phyloP scores from a whole-genome alignment of 2,113 vertebrate species.

The Dromas ardeola region DNA sequence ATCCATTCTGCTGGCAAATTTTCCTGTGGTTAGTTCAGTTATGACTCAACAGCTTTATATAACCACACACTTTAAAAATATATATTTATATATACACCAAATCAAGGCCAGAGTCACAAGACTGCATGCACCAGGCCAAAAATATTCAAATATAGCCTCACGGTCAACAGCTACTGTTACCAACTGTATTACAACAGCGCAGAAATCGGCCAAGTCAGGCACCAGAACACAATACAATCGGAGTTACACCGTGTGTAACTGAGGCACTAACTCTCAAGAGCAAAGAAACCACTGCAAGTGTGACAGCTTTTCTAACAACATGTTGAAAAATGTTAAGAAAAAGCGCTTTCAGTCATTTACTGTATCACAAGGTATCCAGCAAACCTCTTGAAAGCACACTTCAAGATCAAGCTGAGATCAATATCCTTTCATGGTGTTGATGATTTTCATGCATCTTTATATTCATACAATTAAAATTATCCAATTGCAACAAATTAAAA shows the following conservation, averaged over 20 bases:
- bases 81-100: conserved; percentile 40
- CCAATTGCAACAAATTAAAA: not conserved
- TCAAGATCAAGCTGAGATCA: not conserved
- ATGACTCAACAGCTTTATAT: conserved; percentile 68
- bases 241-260: not conserved
- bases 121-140: conserved; percentile 36
- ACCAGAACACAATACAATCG: not conserved
- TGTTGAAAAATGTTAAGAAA: not conserved
- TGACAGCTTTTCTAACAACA: not conserved
- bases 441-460: not conserved
- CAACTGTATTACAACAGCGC: not conserved
- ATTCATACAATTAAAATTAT: not conserved
- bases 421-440: not conserved
- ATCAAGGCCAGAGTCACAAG: conserved; percentile 59
- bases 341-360: not conserved
- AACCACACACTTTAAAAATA: conserved; percentile 7
- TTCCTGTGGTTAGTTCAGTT: conserved; percentile 68
- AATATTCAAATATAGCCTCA: conserved; percentile 16
- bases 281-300: not conserved
- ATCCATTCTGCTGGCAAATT: conserved; percentile 34
- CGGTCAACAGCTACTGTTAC: not conserved
- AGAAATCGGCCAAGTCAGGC: not conserved
- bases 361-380: not conserved
- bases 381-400: not conserved
- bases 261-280: not conserved